Base-by-base conservation (phyloP, 2,797 vertebrate genomes). In the Melanotaenia parkinsoni region DNA sequence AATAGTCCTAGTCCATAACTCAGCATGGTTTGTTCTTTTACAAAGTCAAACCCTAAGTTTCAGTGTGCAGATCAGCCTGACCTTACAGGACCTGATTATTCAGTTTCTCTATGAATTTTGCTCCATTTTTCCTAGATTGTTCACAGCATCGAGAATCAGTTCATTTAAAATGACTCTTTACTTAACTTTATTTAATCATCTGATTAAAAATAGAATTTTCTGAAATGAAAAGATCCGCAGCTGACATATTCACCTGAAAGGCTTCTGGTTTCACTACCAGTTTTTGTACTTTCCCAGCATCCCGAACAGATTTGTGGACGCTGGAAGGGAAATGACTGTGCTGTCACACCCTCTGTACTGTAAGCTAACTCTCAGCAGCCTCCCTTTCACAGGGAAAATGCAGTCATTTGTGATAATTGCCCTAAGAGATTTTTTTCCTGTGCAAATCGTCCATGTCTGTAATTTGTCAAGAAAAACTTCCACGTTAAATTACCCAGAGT, bases 391-490 rank as follows among this genome's bases (percentile, higher is more conserved):
- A 65, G 68, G 66, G 74, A 79, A 79, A 72, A 74, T 18, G 47
- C 70, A 58, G 69, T 78, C 53, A 70, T 84, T 80, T 79, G 75
- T 65, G 54, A 76, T 86, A 88, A 88, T 84, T 73, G 58, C 51
- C 59, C 37, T 26, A 57, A 33, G 63, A 71, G 26, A 81, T 71
- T 72, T 72, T 77, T 71, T 73, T 82, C 72, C 72, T 1, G 5
- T 58, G 72, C 81, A 85, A 87, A 85, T 81, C 37, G 74, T 58
- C 78, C 65, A 10, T 81, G 73, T 84, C 76, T 73, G 78, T 74
- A 66, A 88, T 85, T 76, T 72, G 74, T 86, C 72, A 78, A 78
- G 80, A 76, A 81, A 76, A 87, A 80, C 81, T 67, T 84, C 74
- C 51, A 9, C 4, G 75, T 84, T 74, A 80, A 88, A 85, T 82